Percentiles rank a stretch among this genome's conserved stretches.
Evolutionary conservation across 1,140 invertebrate genomes (phyloP).

Genomic region (Sitobion miscanthi): DNA sequence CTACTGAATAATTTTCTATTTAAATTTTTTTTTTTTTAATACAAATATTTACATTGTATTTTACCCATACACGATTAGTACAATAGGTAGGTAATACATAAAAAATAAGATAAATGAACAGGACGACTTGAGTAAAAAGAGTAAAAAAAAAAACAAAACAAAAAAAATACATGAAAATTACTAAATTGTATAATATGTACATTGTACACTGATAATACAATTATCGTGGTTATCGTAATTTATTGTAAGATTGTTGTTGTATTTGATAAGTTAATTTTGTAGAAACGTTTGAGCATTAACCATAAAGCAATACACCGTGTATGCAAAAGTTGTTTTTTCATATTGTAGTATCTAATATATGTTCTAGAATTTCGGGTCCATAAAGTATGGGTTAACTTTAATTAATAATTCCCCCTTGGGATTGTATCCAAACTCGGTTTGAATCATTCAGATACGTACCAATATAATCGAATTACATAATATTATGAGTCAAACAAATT

Average conservation of each 20-base stretch:
- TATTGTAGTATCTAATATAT: background rate
- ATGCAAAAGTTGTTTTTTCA: background rate
- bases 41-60: too few relatives aligned
- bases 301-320: background rate
- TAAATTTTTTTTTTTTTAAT: too few relatives aligned
- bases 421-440: slow-evolving; percentile 18
- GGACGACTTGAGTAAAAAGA: background rate
- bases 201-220: background rate
- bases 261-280: background rate
- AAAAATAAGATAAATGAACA: background rate
- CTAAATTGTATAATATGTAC: too few relatives aligned
- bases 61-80: background rate
- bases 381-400: slow-evolving; percentile 31
- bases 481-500: slow-evolving; percentile 48
- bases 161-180: too few relatives aligned
- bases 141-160: too few relatives aligned
- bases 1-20: too few relatives aligned
- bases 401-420: slow-evolving; percentile 40
- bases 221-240: background rate
- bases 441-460: slow-evolving; percentile 35
- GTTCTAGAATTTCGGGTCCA: background rate
- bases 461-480: slow-evolving; percentile 49
- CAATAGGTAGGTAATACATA: background rate
- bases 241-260: background rate
- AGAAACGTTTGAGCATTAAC: background rate